These are phyloP conservation scores for Aegithalos caudatus DNA, from an alignment of 2,113 vertebrate species.

Conservation along the genomic window DNA sequence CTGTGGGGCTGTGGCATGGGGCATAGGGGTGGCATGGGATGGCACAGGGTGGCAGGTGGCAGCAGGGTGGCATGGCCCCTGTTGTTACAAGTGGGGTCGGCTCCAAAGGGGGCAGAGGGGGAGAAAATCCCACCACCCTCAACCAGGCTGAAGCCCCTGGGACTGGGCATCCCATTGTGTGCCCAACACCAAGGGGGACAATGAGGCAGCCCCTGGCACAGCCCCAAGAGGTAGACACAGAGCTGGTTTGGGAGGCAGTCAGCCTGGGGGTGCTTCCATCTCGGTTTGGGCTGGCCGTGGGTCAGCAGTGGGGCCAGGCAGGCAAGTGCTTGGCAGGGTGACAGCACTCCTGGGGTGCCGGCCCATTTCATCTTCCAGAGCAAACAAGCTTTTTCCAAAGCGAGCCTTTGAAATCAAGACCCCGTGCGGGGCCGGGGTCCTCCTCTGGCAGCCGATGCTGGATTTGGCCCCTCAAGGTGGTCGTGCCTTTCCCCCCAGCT, in stretches of 20 bases:
- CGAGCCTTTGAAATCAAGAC: not conserved
- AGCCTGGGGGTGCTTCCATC: not conserved
- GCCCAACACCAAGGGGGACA: fast-evolving
- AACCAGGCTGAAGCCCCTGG: not conserved
- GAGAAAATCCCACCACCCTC: not conserved
- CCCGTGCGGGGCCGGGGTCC: not conserved
- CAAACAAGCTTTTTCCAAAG: not conserved
- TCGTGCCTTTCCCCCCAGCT: not conserved
- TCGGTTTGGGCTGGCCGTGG: fast-evolving
- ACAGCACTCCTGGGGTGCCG: not conserved
- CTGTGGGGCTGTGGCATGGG: not conserved
- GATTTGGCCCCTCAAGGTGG: not conserved
- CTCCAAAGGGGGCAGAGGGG: not conserved
- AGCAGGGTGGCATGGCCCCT: fast-evolving
- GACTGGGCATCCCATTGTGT: fast-evolving
- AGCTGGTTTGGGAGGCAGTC: not conserved
- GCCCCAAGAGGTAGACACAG: not conserved
- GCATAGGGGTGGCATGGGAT: not conserved
- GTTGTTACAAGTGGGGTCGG: not conserved
- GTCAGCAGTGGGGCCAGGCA: not conserved
- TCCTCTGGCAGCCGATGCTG: not conserved
- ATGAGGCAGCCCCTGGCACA: not conserved
- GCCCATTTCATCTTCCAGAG: constrained; percentile 6
- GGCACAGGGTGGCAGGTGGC: not conserved
- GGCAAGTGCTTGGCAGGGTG: not conserved